These are phyloP conservation scores for Hetaerina titia DNA, from an alignment of 2,888 invertebrate species.

Conservation along the genomic window DNA sequence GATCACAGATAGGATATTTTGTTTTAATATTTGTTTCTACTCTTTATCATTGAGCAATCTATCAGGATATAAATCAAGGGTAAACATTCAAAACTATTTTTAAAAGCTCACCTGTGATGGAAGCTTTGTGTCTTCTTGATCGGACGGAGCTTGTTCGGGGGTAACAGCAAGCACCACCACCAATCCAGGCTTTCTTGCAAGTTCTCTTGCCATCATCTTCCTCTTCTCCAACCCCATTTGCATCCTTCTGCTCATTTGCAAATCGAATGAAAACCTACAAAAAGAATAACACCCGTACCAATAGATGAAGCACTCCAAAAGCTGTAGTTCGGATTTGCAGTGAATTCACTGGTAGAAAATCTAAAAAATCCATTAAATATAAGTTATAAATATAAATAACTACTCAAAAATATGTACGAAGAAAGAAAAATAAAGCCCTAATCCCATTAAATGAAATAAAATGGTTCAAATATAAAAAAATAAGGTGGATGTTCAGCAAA, in stretches of 20 bases:
- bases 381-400: too few species aligned
- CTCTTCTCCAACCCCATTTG: conserved; percentile 52
- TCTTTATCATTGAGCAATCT: background rate
- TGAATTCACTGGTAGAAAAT: too few species aligned
- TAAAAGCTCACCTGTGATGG: conserved; percentile 17
- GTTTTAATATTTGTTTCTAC: too few species aligned
- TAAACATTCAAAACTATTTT: background rate
- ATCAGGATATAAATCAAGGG: background rate
- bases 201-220: conserved; percentile 20
- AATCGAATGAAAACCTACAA: conserved; percentile 70
- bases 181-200: conserved; percentile 1
- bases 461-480: too few species aligned
- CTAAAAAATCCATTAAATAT: too few species aligned
- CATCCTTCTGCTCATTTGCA: conserved; percentile 69
- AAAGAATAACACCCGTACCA: background rate
- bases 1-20: background rate
- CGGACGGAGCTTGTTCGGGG: conserved; percentile 56
- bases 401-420: too few species aligned
- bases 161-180: conserved; percentile 54
- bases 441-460: too few species aligned
- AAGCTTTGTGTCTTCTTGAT: conserved; percentile 56
- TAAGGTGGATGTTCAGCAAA: too few species aligned
- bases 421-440: too few species aligned
- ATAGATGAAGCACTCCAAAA: background rate
- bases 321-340: too few species aligned